Conservation (phyloP, 2,113 vertebrate species). For the Drymodes brunneopygia region DNA sequence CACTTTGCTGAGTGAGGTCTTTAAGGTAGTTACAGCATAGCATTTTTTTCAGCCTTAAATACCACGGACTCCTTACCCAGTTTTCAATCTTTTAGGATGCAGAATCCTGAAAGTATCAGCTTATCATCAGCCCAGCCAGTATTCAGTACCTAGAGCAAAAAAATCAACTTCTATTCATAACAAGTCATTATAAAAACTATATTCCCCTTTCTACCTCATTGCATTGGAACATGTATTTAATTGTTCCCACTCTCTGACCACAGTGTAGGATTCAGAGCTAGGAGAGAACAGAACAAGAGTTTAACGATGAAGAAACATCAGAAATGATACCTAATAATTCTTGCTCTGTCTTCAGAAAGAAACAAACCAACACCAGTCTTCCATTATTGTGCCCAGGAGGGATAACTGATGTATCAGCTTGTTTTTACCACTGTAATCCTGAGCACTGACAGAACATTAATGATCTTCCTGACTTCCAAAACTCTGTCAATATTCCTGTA, state of each 20-base stretch:
- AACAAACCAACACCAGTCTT: neutral
- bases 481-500: neutral
- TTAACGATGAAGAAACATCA: neutral
- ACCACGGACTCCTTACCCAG: neutral
- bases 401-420: neutral
- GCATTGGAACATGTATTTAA: neutral
- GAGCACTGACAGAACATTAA: neutral
- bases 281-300: neutral
- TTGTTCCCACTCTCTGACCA: neutral
- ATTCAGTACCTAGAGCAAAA: neutral
- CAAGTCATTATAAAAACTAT: neutral
- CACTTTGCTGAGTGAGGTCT: neutral
- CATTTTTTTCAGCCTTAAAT: neutral
- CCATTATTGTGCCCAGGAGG: neutral
- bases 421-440: neutral
- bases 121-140: neutral
- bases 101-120: neutral
- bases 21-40: neutral
- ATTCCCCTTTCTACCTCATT: neutral
- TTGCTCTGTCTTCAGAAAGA: neutral
- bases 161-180: neutral
- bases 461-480: neutral
- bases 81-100: neutral
- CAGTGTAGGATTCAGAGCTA: neutral
- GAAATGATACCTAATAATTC: neutral